Evolutionary conservation across 2,113 vertebrate genomes (phyloP).

Genomic region (Sterrhoptilus dennistouni): DNA sequence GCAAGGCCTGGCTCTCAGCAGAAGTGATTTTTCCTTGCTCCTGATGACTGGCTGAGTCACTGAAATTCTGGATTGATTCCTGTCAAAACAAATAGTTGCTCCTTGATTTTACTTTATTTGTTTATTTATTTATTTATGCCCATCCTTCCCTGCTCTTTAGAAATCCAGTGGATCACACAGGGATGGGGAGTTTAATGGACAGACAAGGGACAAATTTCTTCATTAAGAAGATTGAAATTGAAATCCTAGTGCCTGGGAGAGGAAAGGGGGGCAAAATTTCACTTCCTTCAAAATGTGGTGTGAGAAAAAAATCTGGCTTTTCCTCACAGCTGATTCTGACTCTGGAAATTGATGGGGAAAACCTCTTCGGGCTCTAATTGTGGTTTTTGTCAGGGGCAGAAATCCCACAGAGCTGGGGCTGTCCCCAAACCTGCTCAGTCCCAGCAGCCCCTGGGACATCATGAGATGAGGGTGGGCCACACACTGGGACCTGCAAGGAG

Average conservation of each 20-base stretch:
- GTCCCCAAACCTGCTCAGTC: not conserved
- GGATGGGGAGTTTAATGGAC: not conserved
- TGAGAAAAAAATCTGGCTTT: not conserved
- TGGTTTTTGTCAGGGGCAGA: not conserved
- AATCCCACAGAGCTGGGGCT: fast-evolving
- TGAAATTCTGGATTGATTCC: not conserved
- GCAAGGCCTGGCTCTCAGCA: not conserved
- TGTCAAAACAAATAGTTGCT: not conserved
- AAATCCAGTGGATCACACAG: not conserved
- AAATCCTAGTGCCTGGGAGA: not conserved
- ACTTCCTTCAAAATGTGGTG: not conserved
- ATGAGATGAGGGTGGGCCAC: fast-evolving
- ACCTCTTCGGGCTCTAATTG: not conserved
- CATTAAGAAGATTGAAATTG: not conserved
- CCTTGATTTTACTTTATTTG: not conserved
- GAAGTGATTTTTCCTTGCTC: not conserved
- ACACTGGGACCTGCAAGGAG: fast-evolving
- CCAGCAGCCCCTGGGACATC: not conserved
- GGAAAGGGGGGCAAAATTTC: not conserved
- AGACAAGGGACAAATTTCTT: not conserved
- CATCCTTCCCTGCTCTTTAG: not conserved
- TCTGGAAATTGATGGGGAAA: not conserved
- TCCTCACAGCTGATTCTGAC: not conserved
- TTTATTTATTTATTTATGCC: not conserved
- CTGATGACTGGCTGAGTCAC: not conserved